phyloP scores from a whole-genome alignment of 2,888 invertebrate genomes.

The Leptothorax acervorum region DNA sequence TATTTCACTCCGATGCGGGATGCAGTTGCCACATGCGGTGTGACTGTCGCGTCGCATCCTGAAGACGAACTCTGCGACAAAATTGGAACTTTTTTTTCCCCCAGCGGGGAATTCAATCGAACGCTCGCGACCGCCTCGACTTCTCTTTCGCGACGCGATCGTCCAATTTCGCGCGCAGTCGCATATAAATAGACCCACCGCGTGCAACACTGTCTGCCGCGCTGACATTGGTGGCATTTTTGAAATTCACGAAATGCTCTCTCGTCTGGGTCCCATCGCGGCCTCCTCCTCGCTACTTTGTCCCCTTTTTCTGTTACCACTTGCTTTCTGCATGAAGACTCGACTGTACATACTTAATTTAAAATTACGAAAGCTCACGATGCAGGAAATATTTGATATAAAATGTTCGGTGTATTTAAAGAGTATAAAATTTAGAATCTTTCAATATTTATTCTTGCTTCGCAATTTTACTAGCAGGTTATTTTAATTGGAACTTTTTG shows the following conservation, averaged over 20 bases:
- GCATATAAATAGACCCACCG: slow-evolving; percentile 69
- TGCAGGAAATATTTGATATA: neutral
- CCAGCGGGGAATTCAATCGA: slow-evolving; percentile 7
- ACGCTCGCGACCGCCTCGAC: neutral
- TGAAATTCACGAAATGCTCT: slow-evolving; percentile 76
- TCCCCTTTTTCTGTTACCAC: slow-evolving; percentile 23
- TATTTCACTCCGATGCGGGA: slow-evolving; percentile 28
- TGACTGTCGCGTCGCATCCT: neutral
- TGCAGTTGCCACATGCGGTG: slow-evolving; percentile 1
- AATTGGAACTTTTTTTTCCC: slow-evolving; percentile 7
- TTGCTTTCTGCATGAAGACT: neutral
- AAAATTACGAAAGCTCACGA: neutral
- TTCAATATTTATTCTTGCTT: neutral
- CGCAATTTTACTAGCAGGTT: neutral
- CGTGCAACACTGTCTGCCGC: slow-evolving; percentile 52
- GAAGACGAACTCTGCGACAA: neutral
- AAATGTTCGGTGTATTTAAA: neutral
- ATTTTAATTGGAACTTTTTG: neutral
- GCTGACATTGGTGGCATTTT: slow-evolving; percentile 78
- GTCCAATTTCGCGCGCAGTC: slow-evolving; percentile 42
- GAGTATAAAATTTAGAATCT: neutral
- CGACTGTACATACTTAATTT: neutral
- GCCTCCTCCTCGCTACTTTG: slow-evolving; percentile 3
- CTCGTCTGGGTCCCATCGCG: slow-evolving; percentile 62
- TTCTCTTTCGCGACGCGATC: slow-evolving; percentile 34